Conservation (phyloP, 1,140 invertebrate species). For the Physella acuta region DNA sequence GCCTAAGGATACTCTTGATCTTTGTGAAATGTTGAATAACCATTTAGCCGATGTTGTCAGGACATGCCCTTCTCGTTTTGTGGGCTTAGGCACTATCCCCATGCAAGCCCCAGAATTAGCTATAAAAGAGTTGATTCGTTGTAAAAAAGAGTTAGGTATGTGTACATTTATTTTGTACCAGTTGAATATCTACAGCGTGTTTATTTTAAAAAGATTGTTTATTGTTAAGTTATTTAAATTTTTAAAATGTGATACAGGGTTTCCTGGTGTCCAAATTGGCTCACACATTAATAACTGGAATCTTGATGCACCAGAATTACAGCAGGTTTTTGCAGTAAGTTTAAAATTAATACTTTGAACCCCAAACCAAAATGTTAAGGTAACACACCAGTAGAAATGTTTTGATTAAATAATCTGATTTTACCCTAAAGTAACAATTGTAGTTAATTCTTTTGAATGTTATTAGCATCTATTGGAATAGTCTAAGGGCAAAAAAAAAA, state of each 20-base stretch:
- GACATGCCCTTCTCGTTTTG: conserved; percentile 62
- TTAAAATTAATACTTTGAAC: no score
- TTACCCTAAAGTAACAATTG: no score
- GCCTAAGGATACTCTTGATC: conserved; percentile 63
- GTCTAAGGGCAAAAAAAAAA: no score
- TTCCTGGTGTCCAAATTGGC: conserved; percentile 67
- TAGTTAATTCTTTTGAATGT: no score
- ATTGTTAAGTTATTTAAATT: neutral
- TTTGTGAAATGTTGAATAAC: conserved; percentile 65
- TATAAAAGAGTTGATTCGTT: conserved; percentile 64
- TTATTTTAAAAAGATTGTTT: neutral
- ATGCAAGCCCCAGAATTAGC: conserved; percentile 66
- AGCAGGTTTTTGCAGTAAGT: conserved; percentile 65
- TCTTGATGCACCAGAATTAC: conserved; percentile 64
- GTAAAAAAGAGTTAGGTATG: conserved; percentile 61
- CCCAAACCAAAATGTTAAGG: no score
- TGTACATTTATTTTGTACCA: neutral
- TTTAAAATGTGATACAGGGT: conserved; percentile 42
- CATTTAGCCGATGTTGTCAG: conserved; percentile 62
- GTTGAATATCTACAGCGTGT: neutral
- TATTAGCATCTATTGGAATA: no score
- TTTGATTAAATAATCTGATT: no score
- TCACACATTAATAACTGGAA: conserved; percentile 69
- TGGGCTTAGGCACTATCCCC: conserved; percentile 67
- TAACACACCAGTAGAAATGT: no score